Conservation (phyloP, 2,888 invertebrate species). For the Antheraea yamamai region DNA sequence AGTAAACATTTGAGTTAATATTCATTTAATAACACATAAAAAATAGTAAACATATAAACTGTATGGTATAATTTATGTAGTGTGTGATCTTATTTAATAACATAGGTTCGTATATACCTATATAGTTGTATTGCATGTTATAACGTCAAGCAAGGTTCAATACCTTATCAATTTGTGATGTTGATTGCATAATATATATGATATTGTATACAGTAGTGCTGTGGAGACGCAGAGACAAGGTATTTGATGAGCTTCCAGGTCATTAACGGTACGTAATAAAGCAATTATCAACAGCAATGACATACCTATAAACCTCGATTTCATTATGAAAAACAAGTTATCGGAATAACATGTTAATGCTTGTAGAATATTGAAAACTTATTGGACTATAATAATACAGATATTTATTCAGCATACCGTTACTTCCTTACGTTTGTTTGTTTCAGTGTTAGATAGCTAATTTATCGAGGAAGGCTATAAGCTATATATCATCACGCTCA, state of each 20-base stretch:
- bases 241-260: conserved; percentile 1
- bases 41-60: too few species aligned
- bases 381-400: too few species aligned
- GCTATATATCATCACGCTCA: too few species aligned
- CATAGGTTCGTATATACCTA: not conserved
- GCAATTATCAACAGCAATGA: not conserved
- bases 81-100: not conserved
- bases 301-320: not conserved
- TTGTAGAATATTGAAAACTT: not conserved
- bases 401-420: too few species aligned
- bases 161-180: not conserved
- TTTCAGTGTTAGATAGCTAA: too few species aligned
- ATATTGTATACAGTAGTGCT: not conserved
- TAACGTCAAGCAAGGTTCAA: not conserved
- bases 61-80: not conserved
- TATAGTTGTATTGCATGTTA: not conserved
- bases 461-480: too few species aligned
- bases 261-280: conserved; percentile 4
- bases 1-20: too few species aligned
- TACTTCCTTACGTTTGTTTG: too few species aligned
- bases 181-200: not conserved
- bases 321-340: not conserved
- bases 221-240: not conserved
- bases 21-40: too few species aligned
- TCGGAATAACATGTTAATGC: not conserved